These are phyloP conservation scores for Andrena flavipes DNA, from an alignment of 2,888 invertebrate genomes.

Conservation along the genomic window DNA sequence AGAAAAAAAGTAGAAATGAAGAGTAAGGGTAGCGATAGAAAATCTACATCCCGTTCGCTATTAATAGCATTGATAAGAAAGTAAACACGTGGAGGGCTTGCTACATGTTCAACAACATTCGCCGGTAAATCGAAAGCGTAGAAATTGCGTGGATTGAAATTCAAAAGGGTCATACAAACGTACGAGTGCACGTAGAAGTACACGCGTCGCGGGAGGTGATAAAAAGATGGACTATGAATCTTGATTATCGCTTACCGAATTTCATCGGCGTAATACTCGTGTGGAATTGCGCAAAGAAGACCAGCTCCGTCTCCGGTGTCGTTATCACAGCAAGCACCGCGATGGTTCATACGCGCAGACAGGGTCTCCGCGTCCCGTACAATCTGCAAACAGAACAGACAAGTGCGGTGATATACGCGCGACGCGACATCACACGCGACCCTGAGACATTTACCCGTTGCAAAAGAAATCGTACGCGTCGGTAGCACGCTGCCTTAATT, in stretches of 20 bases:
- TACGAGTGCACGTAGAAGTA: background rate
- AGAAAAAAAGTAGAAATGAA: no score
- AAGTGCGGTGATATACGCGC: no score
- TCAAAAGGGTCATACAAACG: background rate
- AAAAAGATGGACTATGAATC: constrained; percentile 4
- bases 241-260: constrained; percentile 88
- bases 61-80: constrained; percentile 19
- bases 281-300: constrained; percentile 98
- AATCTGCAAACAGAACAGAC: constrained; percentile 88
- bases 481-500: no score
- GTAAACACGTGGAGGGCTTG: constrained; percentile 25
- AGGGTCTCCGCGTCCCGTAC: constrained; percentile 97
- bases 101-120: background rate
- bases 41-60: background rate
- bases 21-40: background rate
- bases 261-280: constrained; percentile 94
- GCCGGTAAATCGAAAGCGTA: constrained; percentile 21
- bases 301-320: constrained; percentile 99
- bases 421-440: no score
- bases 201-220: background rate
- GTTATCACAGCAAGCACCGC: constrained; percentile 99
- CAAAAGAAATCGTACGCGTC: no score
- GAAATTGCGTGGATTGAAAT: constrained; percentile 23
- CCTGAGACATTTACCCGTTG: no score
- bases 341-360: constrained; percentile 99